phyloP scores from a whole-genome alignment of 2,113 vertebrate genomes.

The Archilochus colubris region DNA sequence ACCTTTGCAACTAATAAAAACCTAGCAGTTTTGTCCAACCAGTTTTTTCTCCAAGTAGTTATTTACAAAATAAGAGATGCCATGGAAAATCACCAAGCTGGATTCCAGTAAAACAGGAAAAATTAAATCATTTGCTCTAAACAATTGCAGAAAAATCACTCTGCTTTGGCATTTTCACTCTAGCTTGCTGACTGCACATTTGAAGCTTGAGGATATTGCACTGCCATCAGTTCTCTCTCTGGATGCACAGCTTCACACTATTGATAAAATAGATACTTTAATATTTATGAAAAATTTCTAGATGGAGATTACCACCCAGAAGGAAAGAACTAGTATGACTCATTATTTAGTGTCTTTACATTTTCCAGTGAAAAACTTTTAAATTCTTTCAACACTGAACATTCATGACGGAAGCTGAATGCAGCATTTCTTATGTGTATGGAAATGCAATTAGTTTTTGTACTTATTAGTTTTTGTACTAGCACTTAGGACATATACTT shows the following conservation, averaged over 20 bases:
- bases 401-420: background rate
- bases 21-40: background rate
- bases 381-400: background rate
- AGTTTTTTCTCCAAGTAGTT: background rate
- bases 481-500: background rate
- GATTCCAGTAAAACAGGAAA: background rate
- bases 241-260: background rate
- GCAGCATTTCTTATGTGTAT: background rate
- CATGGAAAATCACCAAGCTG: background rate
- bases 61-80: background rate
- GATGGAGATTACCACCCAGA: background rate
- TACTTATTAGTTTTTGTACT: background rate
- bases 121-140: background rate
- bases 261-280: background rate
- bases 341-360: background rate
- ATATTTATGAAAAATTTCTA: background rate
- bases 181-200: background rate
- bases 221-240: background rate
- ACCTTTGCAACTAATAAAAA: background rate
- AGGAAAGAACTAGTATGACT: background rate
- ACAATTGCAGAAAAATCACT: background rate
- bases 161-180: background rate
- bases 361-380: background rate
- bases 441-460: no score
- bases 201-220: background rate